These are phyloP conservation scores for Clinocottus analis DNA, from an alignment of 2,113 vertebrate genomes.

Conservation along the genomic window DNA sequence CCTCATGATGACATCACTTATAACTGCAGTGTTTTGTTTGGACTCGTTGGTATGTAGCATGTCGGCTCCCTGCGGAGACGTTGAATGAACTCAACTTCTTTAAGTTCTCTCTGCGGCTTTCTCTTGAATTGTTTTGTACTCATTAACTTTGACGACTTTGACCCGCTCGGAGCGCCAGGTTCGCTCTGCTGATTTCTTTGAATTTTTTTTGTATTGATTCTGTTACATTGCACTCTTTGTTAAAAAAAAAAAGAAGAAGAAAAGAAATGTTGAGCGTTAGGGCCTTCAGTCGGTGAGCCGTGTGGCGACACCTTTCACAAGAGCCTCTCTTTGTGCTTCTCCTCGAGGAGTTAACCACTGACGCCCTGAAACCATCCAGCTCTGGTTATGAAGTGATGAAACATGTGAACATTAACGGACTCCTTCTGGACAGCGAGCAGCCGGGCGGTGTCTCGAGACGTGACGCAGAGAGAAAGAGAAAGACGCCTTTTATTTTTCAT, in stretches of 20 bases:
- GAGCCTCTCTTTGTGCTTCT: slow-evolving; percentile 37
- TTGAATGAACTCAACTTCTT: slow-evolving; percentile 30
- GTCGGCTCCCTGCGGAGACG: slow-evolving; percentile 69
- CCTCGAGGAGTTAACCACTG: slow-evolving; percentile 58
- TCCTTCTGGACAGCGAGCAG: slow-evolving; percentile 15
- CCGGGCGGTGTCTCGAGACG: slow-evolving; percentile 18
- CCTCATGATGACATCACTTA: slow-evolving; percentile 72
- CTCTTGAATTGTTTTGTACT: slow-evolving; percentile 63
- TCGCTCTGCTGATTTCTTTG: slow-evolving; percentile 20
- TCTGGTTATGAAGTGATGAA: slow-evolving; percentile 58
- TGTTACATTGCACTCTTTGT: slow-evolving; percentile 54
- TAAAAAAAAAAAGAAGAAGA: slow-evolving; percentile 29
- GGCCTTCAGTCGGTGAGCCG: slow-evolving; percentile 32
- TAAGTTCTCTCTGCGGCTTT: slow-evolving; percentile 43
- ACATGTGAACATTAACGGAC: slow-evolving; percentile 62
- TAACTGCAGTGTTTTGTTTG: slow-evolving; percentile 65
- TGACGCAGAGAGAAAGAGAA: neutral
- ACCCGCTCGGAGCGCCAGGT: slow-evolving; percentile 14
- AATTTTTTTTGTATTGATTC: slow-evolving; percentile 28
- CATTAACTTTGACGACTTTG: slow-evolving; percentile 57
- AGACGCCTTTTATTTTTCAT: slow-evolving; percentile 63
- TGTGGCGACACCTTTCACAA: slow-evolving; percentile 29
- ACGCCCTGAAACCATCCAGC: slow-evolving; percentile 43
- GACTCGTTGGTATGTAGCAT: slow-evolving; percentile 77
- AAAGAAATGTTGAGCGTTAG: neutral